Evolutionary conservation across 2,888 invertebrate genomes (phyloP), one percentile per base, ranked within the genome.

Genomic region (Drosophila neonasuta): DNA sequence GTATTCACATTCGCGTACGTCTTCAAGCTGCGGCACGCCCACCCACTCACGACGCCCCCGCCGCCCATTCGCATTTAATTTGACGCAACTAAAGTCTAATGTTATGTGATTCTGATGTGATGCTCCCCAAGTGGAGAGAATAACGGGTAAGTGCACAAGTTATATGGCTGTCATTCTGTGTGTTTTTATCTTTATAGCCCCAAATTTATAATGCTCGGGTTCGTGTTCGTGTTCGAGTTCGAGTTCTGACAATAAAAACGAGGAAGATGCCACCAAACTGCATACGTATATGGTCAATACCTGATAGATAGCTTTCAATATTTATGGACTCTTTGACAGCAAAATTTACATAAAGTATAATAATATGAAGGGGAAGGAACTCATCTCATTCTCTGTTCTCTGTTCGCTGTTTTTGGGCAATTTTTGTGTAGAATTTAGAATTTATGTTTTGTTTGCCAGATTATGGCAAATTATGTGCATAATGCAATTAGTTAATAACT

Each of bases 401-500:
- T 24, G 6, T 24, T 24, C 24, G 6, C 24, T 24, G 24, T 41
- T 24, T 41, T 69, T 68, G 60, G 58, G 57, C 7, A 17, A 52
- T 24, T 42, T 34, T 45, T 41, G n/a, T 29, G 11, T 20, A 6
- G 45, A 56, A 69, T 62, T 71, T 20, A 6, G 45, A 56, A 69
- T 62, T 71, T 42, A 58, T 63, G 41, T n/a, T 34, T 48, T 49
- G 44, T 49, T 36, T 39, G 7, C 10, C 45, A n/a, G 17, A 34
- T 49, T 45, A 42, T 64, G 36, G 45, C 55, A 46, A 59, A 52
- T 71, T 56, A 71, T 71, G 51, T 64, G 63, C 67, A 67, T 56
- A 68, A 60, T 72, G 71, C 58, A 73, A 70, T 71, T 58, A 61
- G 55, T 34, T 44, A 29, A 75, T 46, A 57, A 46, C 45, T 49